A percentile compares a stretch with the other conserved stretches of the same genome.
These are phyloP conservation scores for Epinephelus fuscoguttatus DNA, from an alignment of 2,113 vertebrate genomes.

Conservation along the genomic window DNA sequence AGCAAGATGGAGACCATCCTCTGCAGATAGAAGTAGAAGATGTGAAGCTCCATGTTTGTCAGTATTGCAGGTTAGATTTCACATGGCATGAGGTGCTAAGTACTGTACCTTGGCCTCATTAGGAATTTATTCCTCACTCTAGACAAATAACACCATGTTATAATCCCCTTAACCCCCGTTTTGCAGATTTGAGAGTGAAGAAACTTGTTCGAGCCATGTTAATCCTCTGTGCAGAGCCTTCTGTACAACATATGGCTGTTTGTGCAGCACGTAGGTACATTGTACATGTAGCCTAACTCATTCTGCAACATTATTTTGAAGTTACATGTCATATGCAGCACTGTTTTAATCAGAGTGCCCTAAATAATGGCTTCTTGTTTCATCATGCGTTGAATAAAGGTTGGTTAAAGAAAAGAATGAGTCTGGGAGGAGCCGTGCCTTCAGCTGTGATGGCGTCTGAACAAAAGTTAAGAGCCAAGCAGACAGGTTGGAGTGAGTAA, in stretches of 20 bases:
- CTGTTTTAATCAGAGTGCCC: background rate
- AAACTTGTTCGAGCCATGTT: slow-evolving; percentile 54
- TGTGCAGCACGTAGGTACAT: background rate
- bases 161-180: slow-evolving; percentile 68
- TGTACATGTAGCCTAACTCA: background rate
- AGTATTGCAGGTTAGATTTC: slow-evolving; percentile 25
- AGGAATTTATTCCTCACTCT: slow-evolving; percentile 26
- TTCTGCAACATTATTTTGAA: background rate
- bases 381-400: background rate
- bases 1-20: background rate
- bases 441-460: background rate
- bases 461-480: background rate
- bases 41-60: background rate
- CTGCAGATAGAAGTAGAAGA: background rate
- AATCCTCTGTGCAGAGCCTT: slow-evolving; percentile 44
- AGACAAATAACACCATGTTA: slow-evolving; percentile 47
- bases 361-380: background rate
- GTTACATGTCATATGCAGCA: background rate
- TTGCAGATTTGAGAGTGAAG: slow-evolving; percentile 59
- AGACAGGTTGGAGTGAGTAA: background rate
- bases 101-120: slow-evolving; percentile 49
- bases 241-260: background rate
- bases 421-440: background rate
- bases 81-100: slow-evolving; percentile 33
- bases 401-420: background rate